Evolutionary conservation across 2,113 vertebrate species (phyloP).

Genomic region (Rissa tridactyla): DNA sequence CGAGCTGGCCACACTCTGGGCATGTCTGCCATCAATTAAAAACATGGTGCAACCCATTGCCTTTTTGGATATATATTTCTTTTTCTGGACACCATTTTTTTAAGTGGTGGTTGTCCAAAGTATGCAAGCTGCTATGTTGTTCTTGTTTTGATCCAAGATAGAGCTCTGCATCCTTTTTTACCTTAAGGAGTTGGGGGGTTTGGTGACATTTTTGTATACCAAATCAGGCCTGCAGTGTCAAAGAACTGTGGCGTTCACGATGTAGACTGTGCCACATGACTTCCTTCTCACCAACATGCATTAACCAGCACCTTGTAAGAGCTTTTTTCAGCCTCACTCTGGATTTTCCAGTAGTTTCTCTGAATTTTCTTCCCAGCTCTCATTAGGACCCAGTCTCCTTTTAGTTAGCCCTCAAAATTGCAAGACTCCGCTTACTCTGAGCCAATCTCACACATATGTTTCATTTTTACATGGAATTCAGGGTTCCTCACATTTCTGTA

Average conservation of each 20-base stretch:
- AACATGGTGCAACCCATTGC: neutral
- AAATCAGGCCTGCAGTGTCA: neutral
- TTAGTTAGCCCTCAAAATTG: neutral
- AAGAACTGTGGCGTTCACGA: neutral
- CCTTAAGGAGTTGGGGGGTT: neutral
- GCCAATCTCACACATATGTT: neutral
- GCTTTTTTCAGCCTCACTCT: neutral
- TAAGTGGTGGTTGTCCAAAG: neutral
- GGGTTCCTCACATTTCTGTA: neutral
- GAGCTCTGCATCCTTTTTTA: neutral
- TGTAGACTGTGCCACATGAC: neutral
- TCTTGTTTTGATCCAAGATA: neutral
- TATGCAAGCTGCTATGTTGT: neutral
- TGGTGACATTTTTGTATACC: neutral
- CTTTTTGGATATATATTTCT: neutral
- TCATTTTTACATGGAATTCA: slow-evolving; percentile 1
- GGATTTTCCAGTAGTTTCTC: neutral
- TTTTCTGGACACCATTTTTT: neutral
- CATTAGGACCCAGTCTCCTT: neutral
- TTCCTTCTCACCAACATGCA: neutral
- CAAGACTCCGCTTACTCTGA: neutral
- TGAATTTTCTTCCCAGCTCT: neutral
- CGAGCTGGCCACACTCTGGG: neutral
- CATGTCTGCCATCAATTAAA: neutral
- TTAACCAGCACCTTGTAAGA: neutral